Base-by-base conservation (phyloP, 1,140 invertebrate genomes). In the Drosophila equinoxialis region DNA sequence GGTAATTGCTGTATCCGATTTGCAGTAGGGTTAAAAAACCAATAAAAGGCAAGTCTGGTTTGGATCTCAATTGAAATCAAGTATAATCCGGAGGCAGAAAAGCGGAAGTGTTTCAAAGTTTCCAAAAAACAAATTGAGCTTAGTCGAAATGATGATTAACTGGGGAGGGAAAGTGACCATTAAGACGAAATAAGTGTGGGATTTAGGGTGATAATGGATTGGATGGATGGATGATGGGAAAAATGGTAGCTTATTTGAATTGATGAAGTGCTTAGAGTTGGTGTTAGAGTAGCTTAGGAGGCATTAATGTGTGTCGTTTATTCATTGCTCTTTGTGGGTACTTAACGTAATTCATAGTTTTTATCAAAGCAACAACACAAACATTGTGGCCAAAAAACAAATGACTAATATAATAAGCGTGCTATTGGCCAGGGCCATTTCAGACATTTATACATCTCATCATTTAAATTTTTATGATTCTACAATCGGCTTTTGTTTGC, bases 371-470 rank as follows among this genome's bases (percentile, higher is more conserved):
- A 30, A 8, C 13, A 57, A 33, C 48, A 54, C 10, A 45, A 45
- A 26, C 17, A 17, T 8, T 48, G 30, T 17, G 10, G 33, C 1
- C 7, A 14, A 10, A 37, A 55, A 26, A 4, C 23, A 30, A 30
- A 30, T 3, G 30, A 54, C 54, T 35, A 39, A 39, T 39, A 41
- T 11, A 23, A 8, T 39, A 41, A 45, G 48, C 30, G 45, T 61
- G 48, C 37, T 11, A 13, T 17, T 62, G 48, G 30, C 51, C 59
- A 48, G 14, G 58, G 51, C 10, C 61, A 37, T 65, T 74, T 51
- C 69, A 76, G 60, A 33, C 65, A 69, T 65, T 60, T 54, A 68
- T 69, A 17, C 51, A 76, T 76, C 69, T 76, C 10, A 39, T 39
- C 10, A 64, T 45, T 64, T 59, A 59, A 39, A 39, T 59, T 59